Evolutionary conservation across 2,797 vertebrate species (phyloP).

Genomic region (Rhinatrema bivittatum): DNA sequence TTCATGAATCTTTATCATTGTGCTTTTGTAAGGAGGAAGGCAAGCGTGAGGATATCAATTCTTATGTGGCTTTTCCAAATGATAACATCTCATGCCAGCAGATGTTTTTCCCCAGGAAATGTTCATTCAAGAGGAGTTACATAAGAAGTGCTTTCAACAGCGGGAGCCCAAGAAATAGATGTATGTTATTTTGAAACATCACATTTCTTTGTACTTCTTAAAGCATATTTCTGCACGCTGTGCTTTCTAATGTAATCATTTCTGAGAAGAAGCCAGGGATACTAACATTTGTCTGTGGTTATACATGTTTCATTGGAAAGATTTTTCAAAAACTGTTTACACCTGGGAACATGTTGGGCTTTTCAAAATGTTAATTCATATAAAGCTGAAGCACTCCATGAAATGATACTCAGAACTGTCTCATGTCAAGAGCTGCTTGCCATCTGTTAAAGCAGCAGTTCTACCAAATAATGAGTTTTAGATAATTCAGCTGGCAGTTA

Average conservation of each 20-base stretch:
- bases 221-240: background rate
- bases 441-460: conserved; percentile 53
- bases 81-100: conserved; percentile 25
- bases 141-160: conserved; percentile 12
- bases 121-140: conserved; percentile 21
- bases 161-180: conserved; percentile 7
- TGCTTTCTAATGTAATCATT: conserved; percentile 3
- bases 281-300: conserved; percentile 10
- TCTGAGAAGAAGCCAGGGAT: conserved; percentile 11
- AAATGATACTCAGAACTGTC: conserved; percentile 34
- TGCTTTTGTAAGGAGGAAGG: conserved; percentile 10
- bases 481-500: conserved; percentile 28
- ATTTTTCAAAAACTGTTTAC: conserved; percentile 13
- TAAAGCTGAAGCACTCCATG: conserved; percentile 41
- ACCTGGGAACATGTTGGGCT: conserved; percentile 21
- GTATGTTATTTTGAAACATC: background rate
- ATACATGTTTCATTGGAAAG: conserved; percentile 10
- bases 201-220: conserved; percentile 9
- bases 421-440: conserved; percentile 36
- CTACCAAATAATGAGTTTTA: conserved; percentile 39
- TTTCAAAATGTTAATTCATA: conserved; percentile 55
- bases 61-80: conserved; percentile 32
- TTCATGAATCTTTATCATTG: background rate
- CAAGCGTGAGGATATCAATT: conserved; percentile 33
- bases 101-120: conserved; percentile 33